Conservation (phyloP, 2,113 vertebrate species). For the Tragelaphus imberbis region DNA sequence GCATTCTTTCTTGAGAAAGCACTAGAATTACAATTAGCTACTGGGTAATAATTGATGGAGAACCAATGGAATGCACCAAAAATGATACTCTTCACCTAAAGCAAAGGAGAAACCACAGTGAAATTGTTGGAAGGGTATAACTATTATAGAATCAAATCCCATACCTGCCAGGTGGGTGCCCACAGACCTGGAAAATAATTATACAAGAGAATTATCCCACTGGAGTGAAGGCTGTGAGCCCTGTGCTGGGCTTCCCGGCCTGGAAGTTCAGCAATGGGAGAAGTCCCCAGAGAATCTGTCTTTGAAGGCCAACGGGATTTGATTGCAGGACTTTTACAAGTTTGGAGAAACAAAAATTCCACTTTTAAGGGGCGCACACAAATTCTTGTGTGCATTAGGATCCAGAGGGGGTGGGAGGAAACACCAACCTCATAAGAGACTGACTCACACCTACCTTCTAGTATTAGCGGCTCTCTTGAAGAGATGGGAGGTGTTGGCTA, state of each 20-base stretch:
- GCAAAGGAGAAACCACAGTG: background rate
- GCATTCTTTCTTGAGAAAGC: background rate
- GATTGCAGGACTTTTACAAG: background rate
- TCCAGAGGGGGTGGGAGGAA: rapidly evolving
- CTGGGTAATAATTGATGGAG: background rate
- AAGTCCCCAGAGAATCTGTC: background rate
- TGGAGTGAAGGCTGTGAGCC: background rate
- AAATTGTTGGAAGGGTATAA: background rate
- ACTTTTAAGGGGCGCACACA: background rate
- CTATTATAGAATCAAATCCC: background rate
- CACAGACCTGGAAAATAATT: background rate
- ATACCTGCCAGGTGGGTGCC: background rate
- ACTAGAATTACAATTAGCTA: background rate
- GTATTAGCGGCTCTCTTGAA: background rate
- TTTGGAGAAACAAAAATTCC: background rate
- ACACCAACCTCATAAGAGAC: background rate
- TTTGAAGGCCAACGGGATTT: background rate
- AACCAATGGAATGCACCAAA: background rate
- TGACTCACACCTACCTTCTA: background rate
- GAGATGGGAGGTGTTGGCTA: background rate
- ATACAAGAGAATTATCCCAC: background rate
- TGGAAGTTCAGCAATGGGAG: background rate
- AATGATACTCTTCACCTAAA: background rate
- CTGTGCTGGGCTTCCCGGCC: background rate
- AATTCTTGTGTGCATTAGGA: background rate